phyloP scores from a whole-genome alignment of 2,113 vertebrate genomes.

The Bubalus kerabau region DNA sequence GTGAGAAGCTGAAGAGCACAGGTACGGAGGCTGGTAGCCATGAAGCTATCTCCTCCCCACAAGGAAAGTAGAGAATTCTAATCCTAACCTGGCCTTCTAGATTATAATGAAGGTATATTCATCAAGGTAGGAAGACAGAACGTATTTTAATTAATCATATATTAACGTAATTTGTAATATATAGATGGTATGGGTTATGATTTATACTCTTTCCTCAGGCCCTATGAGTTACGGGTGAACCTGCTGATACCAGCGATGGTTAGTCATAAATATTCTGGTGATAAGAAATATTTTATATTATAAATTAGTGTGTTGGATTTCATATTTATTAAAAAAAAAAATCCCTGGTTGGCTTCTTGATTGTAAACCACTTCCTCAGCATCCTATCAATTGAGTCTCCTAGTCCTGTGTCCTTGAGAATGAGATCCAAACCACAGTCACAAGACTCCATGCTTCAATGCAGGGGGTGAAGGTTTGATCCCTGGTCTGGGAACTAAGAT shows the following conservation, averaged over 20 bases:
- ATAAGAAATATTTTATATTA: neutral
- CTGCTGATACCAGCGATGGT: neutral
- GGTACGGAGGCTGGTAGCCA: rapidly evolving
- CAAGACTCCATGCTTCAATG: neutral
- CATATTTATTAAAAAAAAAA: neutral
- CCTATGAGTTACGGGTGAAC: neutral
- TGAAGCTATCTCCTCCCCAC: neutral
- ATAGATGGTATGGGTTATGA: neutral
- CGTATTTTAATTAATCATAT: neutral
- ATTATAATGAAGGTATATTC: neutral
- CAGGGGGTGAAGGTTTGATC: neutral
- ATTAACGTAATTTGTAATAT: neutral
- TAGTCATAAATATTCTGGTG: neutral
- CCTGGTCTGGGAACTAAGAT: neutral
- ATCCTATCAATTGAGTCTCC: neutral
- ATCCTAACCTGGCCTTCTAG: neutral
- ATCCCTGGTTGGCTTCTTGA: neutral
- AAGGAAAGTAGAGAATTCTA: neutral
- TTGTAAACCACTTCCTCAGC: neutral
- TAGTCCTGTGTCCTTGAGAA: neutral
- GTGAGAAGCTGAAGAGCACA: rapidly evolving
- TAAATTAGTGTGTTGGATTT: neutral
- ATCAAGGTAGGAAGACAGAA: neutral
- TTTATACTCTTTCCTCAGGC: neutral
- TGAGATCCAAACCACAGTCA: neutral